A percentile compares a stretch with the other conserved stretches of the same genome.
Evolutionary conservation across 2,113 vertebrate species (phyloP).

Genomic region (Coptodon rendalli): DNA sequence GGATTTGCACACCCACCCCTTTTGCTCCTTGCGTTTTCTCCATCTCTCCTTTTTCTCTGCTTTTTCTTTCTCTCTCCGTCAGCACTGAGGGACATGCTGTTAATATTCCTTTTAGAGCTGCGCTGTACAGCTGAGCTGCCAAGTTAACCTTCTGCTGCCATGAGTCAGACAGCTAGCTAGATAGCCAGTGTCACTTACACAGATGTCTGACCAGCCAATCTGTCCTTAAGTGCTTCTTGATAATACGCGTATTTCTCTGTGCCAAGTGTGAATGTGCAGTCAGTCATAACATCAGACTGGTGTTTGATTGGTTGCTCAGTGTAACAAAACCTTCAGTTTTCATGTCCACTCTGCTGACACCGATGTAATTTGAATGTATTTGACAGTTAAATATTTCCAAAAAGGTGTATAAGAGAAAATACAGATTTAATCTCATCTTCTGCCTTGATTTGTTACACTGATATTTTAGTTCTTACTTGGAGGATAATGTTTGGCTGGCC

Average conservation of each 20-base stretch:
- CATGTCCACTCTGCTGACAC: neutral
- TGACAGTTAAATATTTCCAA: neutral
- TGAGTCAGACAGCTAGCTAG: constrained; percentile 22
- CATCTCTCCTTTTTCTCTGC: constrained; percentile 5
- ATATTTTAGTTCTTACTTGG: neutral
- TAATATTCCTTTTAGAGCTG: constrained; percentile 63
- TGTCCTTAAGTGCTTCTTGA: constrained; percentile 21
- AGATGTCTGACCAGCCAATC: constrained; percentile 26
- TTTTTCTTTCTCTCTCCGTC: constrained; percentile 11
- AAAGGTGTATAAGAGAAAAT: neutral
- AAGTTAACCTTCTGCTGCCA: constrained; percentile 51
- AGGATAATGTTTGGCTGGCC: neutral
- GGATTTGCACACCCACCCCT: constrained; percentile 54
- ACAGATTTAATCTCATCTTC: neutral
- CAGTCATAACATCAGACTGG: neutral
- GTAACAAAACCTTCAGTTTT: neutral
- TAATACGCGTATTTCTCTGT: neutral
- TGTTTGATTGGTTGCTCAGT: neutral
- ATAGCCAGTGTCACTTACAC: constrained; percentile 35
- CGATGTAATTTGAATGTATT: neutral
- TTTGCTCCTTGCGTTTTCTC: constrained; percentile 8
- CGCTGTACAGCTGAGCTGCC: constrained; percentile 29
- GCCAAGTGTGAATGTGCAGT: constrained; percentile 5
- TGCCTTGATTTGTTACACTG: neutral
- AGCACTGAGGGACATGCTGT: constrained; percentile 52